Percentiles rank a stretch among this genome's conserved stretches.
phyloP scores from a whole-genome alignment of 1,140 invertebrate genomes.

The Lucilia cuprina region DNA sequence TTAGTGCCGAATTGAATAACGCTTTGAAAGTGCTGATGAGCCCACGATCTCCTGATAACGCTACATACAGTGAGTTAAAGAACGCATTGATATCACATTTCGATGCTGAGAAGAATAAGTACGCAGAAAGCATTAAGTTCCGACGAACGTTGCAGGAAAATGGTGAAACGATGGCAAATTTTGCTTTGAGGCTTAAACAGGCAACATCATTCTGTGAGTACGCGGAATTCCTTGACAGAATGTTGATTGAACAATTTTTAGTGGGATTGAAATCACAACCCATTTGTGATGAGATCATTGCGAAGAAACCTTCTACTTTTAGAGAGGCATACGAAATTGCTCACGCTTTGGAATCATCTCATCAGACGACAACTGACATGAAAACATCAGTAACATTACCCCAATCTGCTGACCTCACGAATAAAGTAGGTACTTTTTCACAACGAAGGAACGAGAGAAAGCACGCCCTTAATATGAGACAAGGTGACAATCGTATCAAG shows the following conservation, averaged over 20 bases:
- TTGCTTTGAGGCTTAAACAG: neutral
- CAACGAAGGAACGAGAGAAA: too few species aligned
- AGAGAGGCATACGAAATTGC: neutral
- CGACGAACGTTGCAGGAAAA: neutral
- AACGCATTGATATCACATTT: neutral
- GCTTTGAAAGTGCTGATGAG: neutral
- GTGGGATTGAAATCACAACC: neutral
- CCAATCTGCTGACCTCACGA: too few species aligned
- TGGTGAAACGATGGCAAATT: neutral
- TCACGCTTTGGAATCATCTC: too few species aligned
- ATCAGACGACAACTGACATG: too few species aligned
- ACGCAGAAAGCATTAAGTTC: neutral
- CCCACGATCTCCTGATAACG: neutral
- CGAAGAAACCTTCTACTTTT: neutral
- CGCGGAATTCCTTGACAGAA: conserved; percentile 3
- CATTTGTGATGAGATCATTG: conserved; percentile 20
- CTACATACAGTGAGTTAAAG: neutral
- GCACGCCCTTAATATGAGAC: too few species aligned
- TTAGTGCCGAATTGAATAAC: neutral
- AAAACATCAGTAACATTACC: too few species aligned
- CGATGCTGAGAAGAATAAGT: conserved; percentile 4
- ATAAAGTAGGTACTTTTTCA: too few species aligned
- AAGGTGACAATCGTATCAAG: too few species aligned
- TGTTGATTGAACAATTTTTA: conserved; percentile 6
- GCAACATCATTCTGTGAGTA: neutral